Evolutionary conservation across 2,888 invertebrate species (phyloP).

Genomic region (Oscheius myriophilus): DNA sequence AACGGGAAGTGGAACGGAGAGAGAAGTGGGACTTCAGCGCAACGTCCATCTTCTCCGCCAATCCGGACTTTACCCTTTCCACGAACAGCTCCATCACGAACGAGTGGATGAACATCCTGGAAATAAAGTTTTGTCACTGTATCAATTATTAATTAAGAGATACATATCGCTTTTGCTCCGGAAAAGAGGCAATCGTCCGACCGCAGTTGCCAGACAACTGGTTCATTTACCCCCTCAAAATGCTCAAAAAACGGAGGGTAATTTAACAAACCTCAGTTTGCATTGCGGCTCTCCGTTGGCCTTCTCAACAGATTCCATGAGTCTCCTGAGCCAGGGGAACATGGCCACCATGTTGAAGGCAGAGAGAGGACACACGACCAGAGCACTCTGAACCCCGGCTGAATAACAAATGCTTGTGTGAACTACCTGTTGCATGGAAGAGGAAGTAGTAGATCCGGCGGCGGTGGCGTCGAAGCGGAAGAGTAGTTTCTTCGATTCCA

Average conservation of each 20-base stretch:
- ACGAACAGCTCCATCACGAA: slow-evolving; percentile 88
- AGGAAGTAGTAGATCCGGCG: slow-evolving; percentile 40
- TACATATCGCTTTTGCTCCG: no score
- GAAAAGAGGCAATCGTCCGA: no score
- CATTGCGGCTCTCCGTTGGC: slow-evolving; percentile 47
- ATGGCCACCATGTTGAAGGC: slow-evolving; percentile 78
- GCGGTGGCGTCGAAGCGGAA: slow-evolving; percentile 65
- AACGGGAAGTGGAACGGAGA: background rate
- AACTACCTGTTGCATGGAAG: slow-evolving; percentile 36
- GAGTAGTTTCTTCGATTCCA: slow-evolving; percentile 40
- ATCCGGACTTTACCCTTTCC: slow-evolving; percentile 55
- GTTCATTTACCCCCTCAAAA: no score
- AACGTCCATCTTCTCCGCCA: slow-evolving; percentile 27
- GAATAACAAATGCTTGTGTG: background rate
- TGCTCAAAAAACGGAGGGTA: background rate
- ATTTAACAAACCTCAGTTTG: slow-evolving; percentile 37
- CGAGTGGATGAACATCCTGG: slow-evolving; percentile 80
- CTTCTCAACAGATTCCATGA: slow-evolving; percentile 84
- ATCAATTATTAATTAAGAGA: no score
- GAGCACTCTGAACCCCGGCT: slow-evolving; percentile 47
- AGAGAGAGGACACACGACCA: slow-evolving; percentile 76
- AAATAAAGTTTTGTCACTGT: no score
- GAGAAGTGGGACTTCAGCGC: slow-evolving; percentile 13
- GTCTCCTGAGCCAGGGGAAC: slow-evolving; percentile 84
- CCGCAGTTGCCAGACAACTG: no score